A percentile compares a stretch with the other conserved stretches of the same genome.
Evolutionary conservation across 2,113 vertebrate genomes (phyloP).

Genomic region (Nyctereutes procyonoides): DNA sequence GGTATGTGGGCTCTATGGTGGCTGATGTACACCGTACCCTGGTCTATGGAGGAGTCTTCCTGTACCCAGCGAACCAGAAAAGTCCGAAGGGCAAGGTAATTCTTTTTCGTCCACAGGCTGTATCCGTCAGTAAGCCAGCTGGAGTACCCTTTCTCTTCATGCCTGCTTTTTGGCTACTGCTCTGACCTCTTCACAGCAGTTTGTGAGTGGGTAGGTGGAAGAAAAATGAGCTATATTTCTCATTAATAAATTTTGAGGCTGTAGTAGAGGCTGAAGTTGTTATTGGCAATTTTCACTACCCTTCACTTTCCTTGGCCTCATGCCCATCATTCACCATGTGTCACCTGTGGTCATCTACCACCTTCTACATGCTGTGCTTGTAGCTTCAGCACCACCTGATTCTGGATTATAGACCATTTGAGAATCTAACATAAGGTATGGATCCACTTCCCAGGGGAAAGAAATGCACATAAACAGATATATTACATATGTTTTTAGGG

Average conservation of each 20-base stretch:
- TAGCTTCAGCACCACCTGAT: neutral
- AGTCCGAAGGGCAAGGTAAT: conserved; percentile 97
- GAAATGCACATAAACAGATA: neutral
- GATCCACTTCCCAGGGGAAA: neutral
- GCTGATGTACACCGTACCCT: conserved; percentile 97
- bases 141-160: neutral
- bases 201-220: neutral
- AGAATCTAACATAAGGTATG: neutral
- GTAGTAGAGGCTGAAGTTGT: neutral
- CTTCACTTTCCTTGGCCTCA: neutral
- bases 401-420: neutral
- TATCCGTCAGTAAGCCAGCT: conserved; percentile 70
- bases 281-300: neutral
- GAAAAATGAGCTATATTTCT: neutral
- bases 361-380: neutral
- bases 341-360: neutral
- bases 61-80: conserved; percentile 97
- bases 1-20: conserved; percentile 99
- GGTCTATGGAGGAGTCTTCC: conserved; percentile 97
- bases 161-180: neutral
- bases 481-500: neutral
- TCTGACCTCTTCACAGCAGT: neutral
- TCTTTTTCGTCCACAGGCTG: neutral
- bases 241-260: neutral
- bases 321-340: accelerated